Conservation (phyloP, 2,888 invertebrate species). For the Latheticus oryzae region DNA sequence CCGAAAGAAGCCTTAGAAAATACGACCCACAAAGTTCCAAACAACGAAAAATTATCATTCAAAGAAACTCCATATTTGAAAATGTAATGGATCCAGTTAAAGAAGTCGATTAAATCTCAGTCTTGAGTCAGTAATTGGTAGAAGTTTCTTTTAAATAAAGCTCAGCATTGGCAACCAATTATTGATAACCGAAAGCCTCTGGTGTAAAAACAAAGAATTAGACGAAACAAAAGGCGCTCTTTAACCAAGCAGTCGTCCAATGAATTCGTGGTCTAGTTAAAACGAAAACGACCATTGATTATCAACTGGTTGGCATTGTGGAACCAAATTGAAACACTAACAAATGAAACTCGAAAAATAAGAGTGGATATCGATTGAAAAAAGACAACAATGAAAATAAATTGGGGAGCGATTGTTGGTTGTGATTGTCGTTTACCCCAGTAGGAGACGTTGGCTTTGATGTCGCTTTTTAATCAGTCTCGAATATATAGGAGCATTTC, state of each 20-base stretch:
- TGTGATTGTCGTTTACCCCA: conserved; percentile 66
- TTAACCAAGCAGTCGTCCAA: conserved; percentile 54
- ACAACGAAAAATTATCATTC: too few species aligned
- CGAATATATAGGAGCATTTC: conserved; percentile 63
- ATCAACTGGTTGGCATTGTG: conserved; percentile 51
- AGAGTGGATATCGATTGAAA: conserved; percentile 65
- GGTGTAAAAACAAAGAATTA: conserved; percentile 59
- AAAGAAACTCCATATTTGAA: too few species aligned
- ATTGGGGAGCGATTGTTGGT: conserved; percentile 65
- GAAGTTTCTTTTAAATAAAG: conserved; percentile 47
- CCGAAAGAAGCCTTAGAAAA: too few species aligned
- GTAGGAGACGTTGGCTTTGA: conserved; percentile 61
- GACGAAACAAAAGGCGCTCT: conserved; percentile 57
- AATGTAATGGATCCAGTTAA: too few species aligned
- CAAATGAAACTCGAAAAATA: conserved; percentile 62
- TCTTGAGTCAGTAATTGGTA: conserved; percentile 28
- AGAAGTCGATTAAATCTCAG: too few species aligned
- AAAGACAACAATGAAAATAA: conserved; percentile 65
- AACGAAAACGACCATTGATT: conserved; percentile 44
- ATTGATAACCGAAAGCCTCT: conserved; percentile 59
- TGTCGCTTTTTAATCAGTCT: conserved; percentile 66
- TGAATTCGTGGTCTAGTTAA: not conserved
- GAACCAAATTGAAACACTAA: conserved; percentile 62
- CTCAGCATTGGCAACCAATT: conserved; percentile 59
- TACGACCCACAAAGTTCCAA: too few species aligned